A percentile compares a stretch with the other conserved stretches of the same genome.
Evolutionary conservation across 2,113 vertebrate genomes (phyloP).

Genomic region (Eira barbara): DNA sequence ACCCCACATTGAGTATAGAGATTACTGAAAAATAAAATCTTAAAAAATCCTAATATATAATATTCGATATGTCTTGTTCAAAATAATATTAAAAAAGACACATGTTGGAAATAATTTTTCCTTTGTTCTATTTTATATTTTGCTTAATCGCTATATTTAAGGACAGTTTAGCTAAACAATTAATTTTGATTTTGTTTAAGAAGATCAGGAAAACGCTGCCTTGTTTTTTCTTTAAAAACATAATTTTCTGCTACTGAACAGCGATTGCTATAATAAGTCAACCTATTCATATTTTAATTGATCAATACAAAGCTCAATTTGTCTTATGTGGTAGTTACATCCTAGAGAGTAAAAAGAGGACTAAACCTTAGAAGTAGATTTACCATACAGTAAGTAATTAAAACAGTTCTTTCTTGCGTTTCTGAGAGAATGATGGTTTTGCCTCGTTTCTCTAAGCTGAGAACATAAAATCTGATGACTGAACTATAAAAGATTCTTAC

Average conservation of each 20-base stretch:
- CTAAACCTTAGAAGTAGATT: background rate
- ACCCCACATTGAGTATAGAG: background rate
- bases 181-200: background rate
- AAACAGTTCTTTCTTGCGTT: background rate
- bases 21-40: background rate
- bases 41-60: background rate
- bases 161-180: background rate
- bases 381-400: background rate
- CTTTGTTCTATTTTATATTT: background rate
- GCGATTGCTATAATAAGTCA: background rate
- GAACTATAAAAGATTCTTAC: background rate
- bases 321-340: background rate
- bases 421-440: background rate
- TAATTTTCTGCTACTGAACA: background rate
- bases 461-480: background rate
- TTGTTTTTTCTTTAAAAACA: constrained; percentile 1
- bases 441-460: background rate
- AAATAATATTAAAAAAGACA: background rate
- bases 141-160: background rate
- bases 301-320: background rate
- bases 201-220: background rate
- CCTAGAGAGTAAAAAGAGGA: background rate
- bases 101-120: background rate
- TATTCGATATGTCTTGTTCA: background rate
- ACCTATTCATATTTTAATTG: background rate